A percentile compares a stretch with the other conserved stretches of the same genome.
phyloP scores from a whole-genome alignment of 2,113 vertebrate genomes.

The Probosciger aterrimus region DNA sequence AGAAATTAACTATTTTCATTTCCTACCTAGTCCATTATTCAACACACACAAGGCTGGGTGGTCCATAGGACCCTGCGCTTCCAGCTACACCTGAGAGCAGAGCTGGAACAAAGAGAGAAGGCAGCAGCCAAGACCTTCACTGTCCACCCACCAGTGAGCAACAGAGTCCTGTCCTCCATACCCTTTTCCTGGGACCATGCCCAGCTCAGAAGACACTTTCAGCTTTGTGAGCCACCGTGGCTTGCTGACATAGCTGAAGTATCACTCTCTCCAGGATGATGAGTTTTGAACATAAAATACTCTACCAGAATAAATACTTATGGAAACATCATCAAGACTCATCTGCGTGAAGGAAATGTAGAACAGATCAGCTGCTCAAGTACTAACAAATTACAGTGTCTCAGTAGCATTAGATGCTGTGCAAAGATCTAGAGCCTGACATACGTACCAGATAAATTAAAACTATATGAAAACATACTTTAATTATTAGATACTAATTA shows the following conservation, averaged over 20 bases:
- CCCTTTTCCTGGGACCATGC: neutral
- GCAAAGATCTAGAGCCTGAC: neutral
- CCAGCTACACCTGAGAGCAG: neutral
- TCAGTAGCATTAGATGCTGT: neutral
- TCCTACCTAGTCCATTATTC: neutral
- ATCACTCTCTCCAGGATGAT: neutral
- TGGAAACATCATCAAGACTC: neutral
- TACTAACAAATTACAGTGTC: neutral
- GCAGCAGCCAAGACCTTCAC: rapidly evolving
- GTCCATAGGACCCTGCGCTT: neutral
- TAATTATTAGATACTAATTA: neutral
- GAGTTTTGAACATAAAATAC: neutral
- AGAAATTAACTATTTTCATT: neutral
- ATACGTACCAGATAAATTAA: neutral
- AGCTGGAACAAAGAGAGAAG: neutral
- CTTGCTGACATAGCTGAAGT: neutral
- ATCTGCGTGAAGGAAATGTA: neutral
- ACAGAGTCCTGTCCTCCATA: neutral
- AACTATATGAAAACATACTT: neutral
- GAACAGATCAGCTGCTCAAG: neutral
- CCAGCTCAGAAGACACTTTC: neutral
- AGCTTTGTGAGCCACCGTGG: neutral
- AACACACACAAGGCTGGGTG: neutral
- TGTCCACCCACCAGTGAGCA: neutral
- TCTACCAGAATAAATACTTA: neutral